Evolutionary conservation across 1,140 invertebrate genomes (phyloP), one percentile per base, ranked within the genome.

Genomic region (Anoplophora glabripennis): DNA sequence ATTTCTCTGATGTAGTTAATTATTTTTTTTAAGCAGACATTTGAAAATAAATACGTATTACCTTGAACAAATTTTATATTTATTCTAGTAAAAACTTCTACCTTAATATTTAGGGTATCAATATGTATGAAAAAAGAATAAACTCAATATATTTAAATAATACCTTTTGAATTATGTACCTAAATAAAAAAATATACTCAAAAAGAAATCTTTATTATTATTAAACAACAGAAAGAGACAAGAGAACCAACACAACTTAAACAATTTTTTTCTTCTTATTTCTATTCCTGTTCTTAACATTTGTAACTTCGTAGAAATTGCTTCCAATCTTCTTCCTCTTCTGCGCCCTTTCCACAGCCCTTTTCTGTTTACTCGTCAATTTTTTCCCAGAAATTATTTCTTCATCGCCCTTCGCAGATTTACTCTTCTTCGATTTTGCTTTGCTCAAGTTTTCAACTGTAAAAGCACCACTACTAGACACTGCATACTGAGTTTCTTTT

Each of bases 241-340:
- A 28, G 21, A 28, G 5, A 28, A 5, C 21, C 21, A 28, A 28
- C 21, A 2, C 21, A 28, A 11, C 34, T 33, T n/a, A 48, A 0
- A n/a, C 4, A 48, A 8, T 35, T 5, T 48, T 14, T 49, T 76
- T 80, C 71, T 83, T 86, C 63, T 82, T 84, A 67, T 81, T 81
- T 66, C 84, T 81, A 76, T 89, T 92, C 59, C 84, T 83, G 73
- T 94, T 97, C 75, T 98, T 98, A 21, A 97, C 94, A 83, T 97
- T 96, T 3, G 88, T 83, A 21, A 89, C 84, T 80, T 93, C 88
- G 76, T 98, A 98, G 73, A 96, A 98, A 77, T 96, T 92, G 71
- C 88, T 91, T 58, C 94, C 94, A 62, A 93, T 88, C 71, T 94
- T 96, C 74, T 91, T 94, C 3, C 87, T 80, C 72, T 88, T 92